Conservation (phyloP, 2,113 vertebrate genomes). For the Anolis sagrei region DNA sequence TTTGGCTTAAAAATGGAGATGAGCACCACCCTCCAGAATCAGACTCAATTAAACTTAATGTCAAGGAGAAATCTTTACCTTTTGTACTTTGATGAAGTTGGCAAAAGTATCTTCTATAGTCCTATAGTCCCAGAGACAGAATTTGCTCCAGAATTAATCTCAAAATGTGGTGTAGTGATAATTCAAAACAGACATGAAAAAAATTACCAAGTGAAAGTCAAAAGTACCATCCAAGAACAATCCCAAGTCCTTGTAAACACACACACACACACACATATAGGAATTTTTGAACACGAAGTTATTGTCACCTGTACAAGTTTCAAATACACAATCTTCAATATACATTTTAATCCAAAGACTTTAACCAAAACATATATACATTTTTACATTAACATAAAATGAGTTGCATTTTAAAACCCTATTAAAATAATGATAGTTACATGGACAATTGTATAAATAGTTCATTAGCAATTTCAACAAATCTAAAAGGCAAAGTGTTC, state of each 20-base stretch:
- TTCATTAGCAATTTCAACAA: conserved; percentile 56
- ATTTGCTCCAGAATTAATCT: conserved; percentile 39
- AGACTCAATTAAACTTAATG: no score
- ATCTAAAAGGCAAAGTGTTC: conserved; percentile 51
- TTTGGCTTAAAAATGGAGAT: no score
- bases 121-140: conserved; percentile 4
- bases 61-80: no score
- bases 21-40: no score
- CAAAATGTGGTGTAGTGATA: not conserved
- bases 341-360: conserved; percentile 11
- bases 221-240: not conserved
- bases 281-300: not conserved
- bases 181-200: conserved; percentile 4
- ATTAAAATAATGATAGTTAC: conserved; percentile 26
- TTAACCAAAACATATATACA: conserved; percentile 27
- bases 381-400: conserved; percentile 28
- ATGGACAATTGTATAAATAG: conserved; percentile 66
- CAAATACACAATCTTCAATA: conserved; percentile 43
- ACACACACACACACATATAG: no score
- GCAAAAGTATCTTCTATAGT: no score
- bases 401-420: conserved; percentile 23
- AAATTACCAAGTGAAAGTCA: conserved; percentile 46
- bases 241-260: conserved; percentile 45
- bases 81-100: no score
- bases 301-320: conserved; percentile 17